Base-by-base conservation (phyloP, 2,888 invertebrate species). In the Eremobia ochroleuca region DNA sequence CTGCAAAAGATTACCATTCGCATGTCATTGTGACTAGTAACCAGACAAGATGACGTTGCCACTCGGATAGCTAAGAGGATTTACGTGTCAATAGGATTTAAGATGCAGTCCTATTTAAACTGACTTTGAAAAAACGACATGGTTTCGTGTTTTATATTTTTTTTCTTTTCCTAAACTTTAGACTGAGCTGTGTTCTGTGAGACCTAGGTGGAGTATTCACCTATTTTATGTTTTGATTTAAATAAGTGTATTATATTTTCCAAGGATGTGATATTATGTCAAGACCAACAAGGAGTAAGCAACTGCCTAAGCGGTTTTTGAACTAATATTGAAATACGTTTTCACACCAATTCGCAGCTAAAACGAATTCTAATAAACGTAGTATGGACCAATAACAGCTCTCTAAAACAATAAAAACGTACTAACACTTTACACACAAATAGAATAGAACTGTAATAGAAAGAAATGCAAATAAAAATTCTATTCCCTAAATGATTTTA, bases 401-500 rank as follows among this genome's bases (percentile, higher is more conserved):
- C 61, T 18, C 18, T n/a, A 9, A 40, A 31, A 61, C n/a, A 25
- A 0, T 8, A 43, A 77, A 37, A 52, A 15, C 11, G 8, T 72
- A 0, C n/a, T 46, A 46, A 28, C n/a, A 1, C n/a, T 43, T 15
- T 59, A 21, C 15, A 21, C 0, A 15, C 1, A 46, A 52, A 2
- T 43, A 31, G 73, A 67, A 75, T 11, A 15, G 4, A 76, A 79
- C 66, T n/a, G 9, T 46, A 8, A 11, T 13, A 28, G 34, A 67
- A 46, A 4, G 2, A 25, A 73, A 40, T 11, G 18, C 21, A 61
- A 79, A 76, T 40, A 64, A 58, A 79, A 68, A 58, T 13, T 40
- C 1, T 40, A 62, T 68, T 34, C 8, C 28, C 37, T 25, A 34
- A 82, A 82, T 31, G 2, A 28, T 25, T 75, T 34, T 40, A 61